Percentiles rank a stretch among this genome's conserved stretches.
These are phyloP conservation scores for Catalaphyllia jardinei DNA, from an alignment of 64 coral and sea anemone species.

Conservation along the genomic window DNA sequence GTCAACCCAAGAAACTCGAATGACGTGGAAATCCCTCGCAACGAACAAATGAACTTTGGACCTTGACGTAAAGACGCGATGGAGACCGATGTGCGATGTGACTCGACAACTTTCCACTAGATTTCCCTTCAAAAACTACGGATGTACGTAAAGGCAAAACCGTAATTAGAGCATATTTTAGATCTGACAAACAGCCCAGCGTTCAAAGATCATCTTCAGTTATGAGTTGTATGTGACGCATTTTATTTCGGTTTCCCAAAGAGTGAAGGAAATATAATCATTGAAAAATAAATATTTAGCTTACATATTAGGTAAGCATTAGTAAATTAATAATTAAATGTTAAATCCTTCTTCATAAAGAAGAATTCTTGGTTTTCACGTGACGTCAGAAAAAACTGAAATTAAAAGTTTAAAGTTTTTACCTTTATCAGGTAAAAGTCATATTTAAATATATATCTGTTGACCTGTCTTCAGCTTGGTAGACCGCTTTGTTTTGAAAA, in stretches of 20 bases:
- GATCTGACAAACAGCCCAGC: background rate
- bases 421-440: too few relatives aligned
- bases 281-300: too few relatives aligned
- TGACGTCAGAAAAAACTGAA: too few relatives aligned
- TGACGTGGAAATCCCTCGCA: conserved; percentile 23
- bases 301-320: too few relatives aligned
- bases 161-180: background rate
- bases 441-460: too few relatives aligned
- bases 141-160: background rate
- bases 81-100: background rate
- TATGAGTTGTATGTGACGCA: background rate
- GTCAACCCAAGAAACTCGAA: conserved; percentile 9
- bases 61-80: background rate
- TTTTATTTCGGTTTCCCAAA: background rate
- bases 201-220: background rate
- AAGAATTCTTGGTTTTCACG: too few relatives aligned
- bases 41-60: conserved; percentile 24
- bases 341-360: too few relatives aligned
- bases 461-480: too few relatives aligned
- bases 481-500: too few relatives aligned
- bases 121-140: background rate
- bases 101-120: conserved; percentile 17
- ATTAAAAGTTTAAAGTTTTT: too few relatives aligned
- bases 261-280: too few relatives aligned
- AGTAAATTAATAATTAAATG: too few relatives aligned